Conservation (phyloP, 1,140 invertebrate genomes). For the Drosophila pallidifrons region DNA sequence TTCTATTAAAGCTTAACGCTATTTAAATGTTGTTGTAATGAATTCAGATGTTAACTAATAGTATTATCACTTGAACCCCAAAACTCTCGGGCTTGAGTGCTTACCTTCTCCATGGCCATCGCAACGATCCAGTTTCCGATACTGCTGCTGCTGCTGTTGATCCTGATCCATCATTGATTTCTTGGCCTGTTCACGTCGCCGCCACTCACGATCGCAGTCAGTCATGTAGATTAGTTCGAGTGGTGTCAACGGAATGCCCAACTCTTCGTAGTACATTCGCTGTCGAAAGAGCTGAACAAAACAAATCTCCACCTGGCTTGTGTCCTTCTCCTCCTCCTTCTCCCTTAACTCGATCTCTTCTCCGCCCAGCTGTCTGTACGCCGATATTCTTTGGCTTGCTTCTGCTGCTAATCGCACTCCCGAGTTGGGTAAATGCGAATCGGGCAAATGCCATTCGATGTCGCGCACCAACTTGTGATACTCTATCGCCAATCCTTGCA, state of each 20-base stretch:
- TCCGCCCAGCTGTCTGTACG: neutral
- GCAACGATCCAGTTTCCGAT: no score
- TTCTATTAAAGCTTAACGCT: no score
- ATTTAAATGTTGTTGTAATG: no score
- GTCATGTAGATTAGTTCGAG: slow-evolving; percentile 42
- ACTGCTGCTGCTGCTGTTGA: no score
- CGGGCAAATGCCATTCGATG: slow-evolving; percentile 9
- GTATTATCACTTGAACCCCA: no score
- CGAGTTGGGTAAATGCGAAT: neutral
- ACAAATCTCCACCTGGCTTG: neutral
- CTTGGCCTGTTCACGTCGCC: neutral
- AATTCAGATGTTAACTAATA: no score
- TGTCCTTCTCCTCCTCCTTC: neutral
- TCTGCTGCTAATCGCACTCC: neutral
- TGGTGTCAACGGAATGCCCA: slow-evolving; percentile 38
- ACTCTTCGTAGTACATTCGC: slow-evolving; percentile 22
- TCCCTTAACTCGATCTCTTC: neutral
- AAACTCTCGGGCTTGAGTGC: no score
- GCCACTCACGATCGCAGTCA: neutral
- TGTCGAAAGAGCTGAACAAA: slow-evolving; percentile 44
- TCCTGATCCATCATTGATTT: no score
- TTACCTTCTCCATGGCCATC: no score
- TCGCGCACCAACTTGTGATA: slow-evolving; percentile 3
- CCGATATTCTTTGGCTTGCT: neutral
- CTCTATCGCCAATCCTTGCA: slow-evolving; percentile 1